Evolutionary conservation across 2,888 invertebrate species (phyloP).

Genomic region (Hylaea fasciaria): DNA sequence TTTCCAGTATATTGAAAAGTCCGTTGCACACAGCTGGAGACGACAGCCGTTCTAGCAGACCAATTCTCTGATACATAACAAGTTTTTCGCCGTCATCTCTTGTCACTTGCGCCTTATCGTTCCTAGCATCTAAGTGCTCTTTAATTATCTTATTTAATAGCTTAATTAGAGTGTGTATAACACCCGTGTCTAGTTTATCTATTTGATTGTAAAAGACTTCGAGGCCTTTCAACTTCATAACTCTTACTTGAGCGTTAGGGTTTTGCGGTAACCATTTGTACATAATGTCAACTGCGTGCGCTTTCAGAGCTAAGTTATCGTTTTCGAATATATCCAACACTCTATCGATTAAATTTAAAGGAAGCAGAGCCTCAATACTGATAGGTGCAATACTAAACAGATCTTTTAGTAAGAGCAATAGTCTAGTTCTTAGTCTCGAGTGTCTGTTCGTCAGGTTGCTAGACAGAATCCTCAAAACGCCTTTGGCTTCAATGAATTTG

Average conservation of each 20-base stretch:
- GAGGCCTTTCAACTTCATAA: constrained; percentile 71
- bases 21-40: constrained; percentile 64
- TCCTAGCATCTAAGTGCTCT: constrained; percentile 62
- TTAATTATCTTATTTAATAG: constrained; percentile 68
- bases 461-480: constrained; percentile 58
- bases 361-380: constrained; percentile 54
- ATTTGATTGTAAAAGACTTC: constrained; percentile 70
- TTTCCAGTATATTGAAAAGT: constrained; percentile 60
- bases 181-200: constrained; percentile 55
- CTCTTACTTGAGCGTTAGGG: constrained; percentile 64
- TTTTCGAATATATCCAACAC: constrained; percentile 67
- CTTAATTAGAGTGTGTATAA: constrained; percentile 57
- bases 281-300: constrained; percentile 62
- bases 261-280: constrained; percentile 67
- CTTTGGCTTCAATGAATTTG: constrained; percentile 62
- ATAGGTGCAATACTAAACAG: constrained; percentile 60
- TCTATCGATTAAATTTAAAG: constrained; percentile 59
- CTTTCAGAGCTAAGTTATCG: constrained; percentile 62
- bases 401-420: constrained; percentile 57
- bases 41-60: constrained; percentile 65
- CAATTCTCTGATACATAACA: constrained; percentile 64
- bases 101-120: constrained; percentile 43
- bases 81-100: constrained; percentile 51
- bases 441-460: constrained; percentile 49
- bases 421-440: constrained; percentile 50